These are phyloP conservation scores for Anarrhichthys ocellatus DNA, from an alignment of 2,113 vertebrate genomes.

Conservation along the genomic window DNA sequence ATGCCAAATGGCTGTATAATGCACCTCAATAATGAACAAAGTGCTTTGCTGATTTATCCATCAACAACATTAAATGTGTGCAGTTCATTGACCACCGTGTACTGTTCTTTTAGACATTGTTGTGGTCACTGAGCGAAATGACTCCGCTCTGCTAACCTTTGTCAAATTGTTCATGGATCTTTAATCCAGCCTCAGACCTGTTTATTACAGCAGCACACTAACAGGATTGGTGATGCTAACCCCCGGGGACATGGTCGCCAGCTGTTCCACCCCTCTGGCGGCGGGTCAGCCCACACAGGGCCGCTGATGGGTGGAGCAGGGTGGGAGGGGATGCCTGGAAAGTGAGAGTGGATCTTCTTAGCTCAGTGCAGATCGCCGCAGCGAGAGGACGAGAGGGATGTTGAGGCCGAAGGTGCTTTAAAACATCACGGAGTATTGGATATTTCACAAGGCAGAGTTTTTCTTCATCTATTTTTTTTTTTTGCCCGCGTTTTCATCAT, in stretches of 20 bases:
- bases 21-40: not conserved
- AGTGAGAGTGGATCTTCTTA: constrained; percentile 82
- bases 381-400: constrained; percentile 49
- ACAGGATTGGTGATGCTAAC: constrained; percentile 92
- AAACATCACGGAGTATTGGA: constrained; percentile 28
- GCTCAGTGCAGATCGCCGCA: constrained; percentile 72
- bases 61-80: not conserved
- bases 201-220: constrained; percentile 88
- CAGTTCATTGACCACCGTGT: not conserved
- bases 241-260: constrained; percentile 82
- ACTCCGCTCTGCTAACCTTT: constrained; percentile 43
- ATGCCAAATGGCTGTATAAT: not conserved
- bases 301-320: constrained; percentile 70
- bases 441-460: constrained; percentile 40
- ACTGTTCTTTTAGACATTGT: not conserved
- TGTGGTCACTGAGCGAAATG: not conserved
- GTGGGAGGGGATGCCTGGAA: constrained; percentile 62
- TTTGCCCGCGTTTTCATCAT: not conserved
- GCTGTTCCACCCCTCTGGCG: constrained; percentile 83
- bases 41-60: not conserved
- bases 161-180: constrained; percentile 85
- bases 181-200: constrained; percentile 88
- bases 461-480: not conserved
- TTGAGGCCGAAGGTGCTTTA: constrained; percentile 53
- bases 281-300: constrained; percentile 78